Conservation (phyloP, 2,888 invertebrate species). For the Thelaira solivaga region DNA sequence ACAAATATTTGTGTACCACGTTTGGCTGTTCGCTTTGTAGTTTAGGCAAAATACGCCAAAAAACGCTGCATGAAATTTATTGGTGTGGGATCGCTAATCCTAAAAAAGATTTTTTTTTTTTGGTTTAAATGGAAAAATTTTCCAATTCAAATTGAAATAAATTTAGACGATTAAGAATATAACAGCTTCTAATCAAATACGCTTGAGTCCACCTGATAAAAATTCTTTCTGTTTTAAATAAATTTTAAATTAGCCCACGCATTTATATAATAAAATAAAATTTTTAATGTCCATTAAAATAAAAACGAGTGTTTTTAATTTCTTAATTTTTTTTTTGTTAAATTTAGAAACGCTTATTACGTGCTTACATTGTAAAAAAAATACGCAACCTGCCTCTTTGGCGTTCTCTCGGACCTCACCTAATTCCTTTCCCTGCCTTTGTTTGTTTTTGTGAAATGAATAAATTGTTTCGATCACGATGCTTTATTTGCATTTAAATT, state of each 20-base stretch:
- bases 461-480: constrained; percentile 4
- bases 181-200: too few species aligned
- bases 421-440: too few species aligned
- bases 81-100: too few species aligned
- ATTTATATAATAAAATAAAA: constrained; percentile 35
- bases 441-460: too few species aligned
- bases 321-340: constrained; percentile 39
- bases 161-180: too few species aligned
- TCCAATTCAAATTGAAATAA: too few species aligned
- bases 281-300: constrained; percentile 36
- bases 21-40: too few species aligned
- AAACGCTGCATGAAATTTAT: too few species aligned
- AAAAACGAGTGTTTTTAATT: constrained; percentile 61
- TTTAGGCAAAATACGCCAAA: too few species aligned
- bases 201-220: not conserved
- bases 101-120: too few species aligned
- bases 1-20: too few species aligned
- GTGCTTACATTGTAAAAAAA: constrained; percentile 22
- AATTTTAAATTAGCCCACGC: constrained; percentile 20
- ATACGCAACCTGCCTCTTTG: not conserved
- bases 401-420: not conserved
- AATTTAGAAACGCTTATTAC: constrained; percentile 23
- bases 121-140: too few species aligned
- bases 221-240: not conserved
- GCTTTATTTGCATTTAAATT: constrained; percentile 3